These are phyloP conservation scores for Chondrosia reniformis DNA, from an alignment of 37 sponge, comb jelly and placozoan species.

Conservation along the genomic window DNA sequence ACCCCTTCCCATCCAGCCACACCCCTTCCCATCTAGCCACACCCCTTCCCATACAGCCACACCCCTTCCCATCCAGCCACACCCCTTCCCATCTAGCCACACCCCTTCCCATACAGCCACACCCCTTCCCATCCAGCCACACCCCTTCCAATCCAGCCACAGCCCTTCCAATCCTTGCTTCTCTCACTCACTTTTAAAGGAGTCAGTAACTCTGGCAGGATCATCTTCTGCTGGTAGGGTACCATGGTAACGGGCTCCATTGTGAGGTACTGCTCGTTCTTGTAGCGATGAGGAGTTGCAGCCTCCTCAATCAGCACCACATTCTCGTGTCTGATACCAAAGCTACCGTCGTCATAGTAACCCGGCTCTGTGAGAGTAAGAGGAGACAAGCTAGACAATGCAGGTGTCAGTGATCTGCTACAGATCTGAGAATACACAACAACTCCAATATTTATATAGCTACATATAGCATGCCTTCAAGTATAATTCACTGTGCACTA, in stretches of 20 bases:
- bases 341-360: conserved; percentile 90
- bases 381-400: no score
- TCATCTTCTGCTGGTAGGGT: conserved; percentile 90
- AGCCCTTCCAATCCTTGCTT: no score
- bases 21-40: neutral
- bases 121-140: no score
- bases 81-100: no score
- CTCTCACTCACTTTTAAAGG: conserved; percentile 63
- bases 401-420: neutral
- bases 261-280: conserved; percentile 60
- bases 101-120: no score
- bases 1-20: neutral
- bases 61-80: no score
- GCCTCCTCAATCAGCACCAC: conserved; percentile 34
- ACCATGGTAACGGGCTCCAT: conserved; percentile 90
- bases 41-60: no score
- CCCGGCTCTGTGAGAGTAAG: conserved; percentile 96
- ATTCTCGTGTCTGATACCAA: conserved; percentile 95
- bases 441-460: no score
- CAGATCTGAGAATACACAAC: no score
- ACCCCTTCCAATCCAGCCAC: no score
- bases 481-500: no score
- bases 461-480: no score
- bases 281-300: neutral
- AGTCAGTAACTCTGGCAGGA: conserved; percentile 66